Evolutionary conservation across 2,797 vertebrate genomes (phyloP).

Genomic region (Erethizon dorsatum): DNA sequence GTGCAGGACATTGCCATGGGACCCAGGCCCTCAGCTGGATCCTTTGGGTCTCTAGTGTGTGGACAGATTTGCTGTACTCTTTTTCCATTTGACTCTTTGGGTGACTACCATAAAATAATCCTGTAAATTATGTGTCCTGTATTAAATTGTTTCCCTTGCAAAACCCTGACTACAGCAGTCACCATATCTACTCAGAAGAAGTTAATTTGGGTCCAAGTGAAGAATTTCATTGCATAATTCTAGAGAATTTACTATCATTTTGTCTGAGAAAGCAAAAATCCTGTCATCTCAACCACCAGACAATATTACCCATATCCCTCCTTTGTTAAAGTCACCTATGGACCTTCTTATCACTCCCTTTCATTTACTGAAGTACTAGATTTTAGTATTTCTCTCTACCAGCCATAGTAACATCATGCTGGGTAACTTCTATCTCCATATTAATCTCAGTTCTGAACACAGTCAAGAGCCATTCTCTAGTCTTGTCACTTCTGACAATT

Average conservation of each 20-base stretch:
- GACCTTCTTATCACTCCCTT: background rate
- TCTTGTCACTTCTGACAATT: background rate
- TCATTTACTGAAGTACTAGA: background rate
- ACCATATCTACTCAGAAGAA: background rate
- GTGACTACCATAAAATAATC: too few relatives aligned
- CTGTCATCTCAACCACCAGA: background rate
- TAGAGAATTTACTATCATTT: background rate
- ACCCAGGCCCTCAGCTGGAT: too few relatives aligned
- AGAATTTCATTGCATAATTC: background rate
- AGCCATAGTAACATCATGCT: background rate
- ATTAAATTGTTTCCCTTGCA: too few relatives aligned
- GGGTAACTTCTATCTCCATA: background rate
- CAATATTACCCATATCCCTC: background rate
- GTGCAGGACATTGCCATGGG: too few relatives aligned
- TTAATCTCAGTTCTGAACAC: background rate
- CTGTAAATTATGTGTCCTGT: too few relatives aligned
- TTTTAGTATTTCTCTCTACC: background rate
- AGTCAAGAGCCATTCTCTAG: background rate
- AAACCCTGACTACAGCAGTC: too few relatives aligned
- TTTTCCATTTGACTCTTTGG: too few relatives aligned
- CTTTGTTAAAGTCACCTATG: background rate
- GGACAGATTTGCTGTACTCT: too few relatives aligned
- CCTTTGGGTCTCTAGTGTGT: too few relatives aligned
- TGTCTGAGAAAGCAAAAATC: background rate
- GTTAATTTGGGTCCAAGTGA: background rate